Conservation (phyloP, 2,113 vertebrate genomes). For the Pachypanchax playfairii region DNA sequence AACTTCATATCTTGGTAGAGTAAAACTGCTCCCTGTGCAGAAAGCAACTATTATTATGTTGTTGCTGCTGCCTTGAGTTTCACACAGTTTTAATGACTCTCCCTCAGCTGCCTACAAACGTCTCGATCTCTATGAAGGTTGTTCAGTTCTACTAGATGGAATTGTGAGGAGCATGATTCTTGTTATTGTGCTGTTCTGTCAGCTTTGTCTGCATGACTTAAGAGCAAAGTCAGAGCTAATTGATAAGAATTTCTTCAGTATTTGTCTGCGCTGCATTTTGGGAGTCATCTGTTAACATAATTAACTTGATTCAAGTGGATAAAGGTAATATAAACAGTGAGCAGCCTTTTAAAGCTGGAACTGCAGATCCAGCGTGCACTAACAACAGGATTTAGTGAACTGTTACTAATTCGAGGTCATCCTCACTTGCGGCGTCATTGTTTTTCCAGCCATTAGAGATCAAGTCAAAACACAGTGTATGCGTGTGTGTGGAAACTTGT, state of each 20-base stretch:
- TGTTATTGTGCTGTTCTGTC: conserved; percentile 24
- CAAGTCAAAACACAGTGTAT: conserved; percentile 11
- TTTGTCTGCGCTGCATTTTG: conserved; percentile 8
- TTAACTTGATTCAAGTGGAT: conserved; percentile 4
- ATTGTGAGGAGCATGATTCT: too few relatives aligned
- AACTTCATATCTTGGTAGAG: conserved; percentile 3
- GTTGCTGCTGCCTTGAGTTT: conserved; percentile 38
- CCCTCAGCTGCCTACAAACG: conserved; percentile 28
- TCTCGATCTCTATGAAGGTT: conserved; percentile 16
- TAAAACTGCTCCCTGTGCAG: conserved; percentile 10
- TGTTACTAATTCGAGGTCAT: conserved; percentile 27
- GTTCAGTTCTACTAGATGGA: conserved; percentile 48
- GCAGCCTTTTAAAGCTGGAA: conserved; percentile 14
- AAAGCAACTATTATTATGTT: conserved; percentile 18
- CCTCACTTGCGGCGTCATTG: conserved; percentile 12
- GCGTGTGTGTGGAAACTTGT: conserved; percentile 23
- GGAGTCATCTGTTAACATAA: background rate
- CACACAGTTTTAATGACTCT: conserved; percentile 35
- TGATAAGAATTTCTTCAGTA: conserved; percentile 5
- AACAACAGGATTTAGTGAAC: conserved; percentile 38
- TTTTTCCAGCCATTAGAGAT: conserved; percentile 9
- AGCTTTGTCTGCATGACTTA: too few relatives aligned
- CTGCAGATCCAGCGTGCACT: background rate
- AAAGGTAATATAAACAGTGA: conserved; percentile 1
- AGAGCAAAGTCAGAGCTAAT: conserved; percentile 1